Evolutionary conservation across 2,113 vertebrate species (phyloP).

Genomic region (Orientallactaga bullata): DNA sequence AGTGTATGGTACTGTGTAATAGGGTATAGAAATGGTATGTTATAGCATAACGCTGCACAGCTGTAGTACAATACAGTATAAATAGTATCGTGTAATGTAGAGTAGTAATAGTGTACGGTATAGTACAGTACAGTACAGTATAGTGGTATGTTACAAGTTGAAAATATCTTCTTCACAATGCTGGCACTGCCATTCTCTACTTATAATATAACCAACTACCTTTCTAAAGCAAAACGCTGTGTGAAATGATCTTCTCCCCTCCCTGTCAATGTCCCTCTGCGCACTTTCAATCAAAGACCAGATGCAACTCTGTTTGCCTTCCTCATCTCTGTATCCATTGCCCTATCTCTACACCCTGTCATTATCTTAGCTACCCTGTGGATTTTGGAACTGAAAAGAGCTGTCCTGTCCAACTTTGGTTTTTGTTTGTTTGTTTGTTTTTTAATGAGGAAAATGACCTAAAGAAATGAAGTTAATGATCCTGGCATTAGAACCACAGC

Average conservation of each 20-base stretch:
- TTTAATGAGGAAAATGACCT: conserved; percentile 37
- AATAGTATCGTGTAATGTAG: neutral
- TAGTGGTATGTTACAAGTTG: neutral
- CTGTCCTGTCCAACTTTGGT: conserved; percentile 34
- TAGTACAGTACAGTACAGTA: too few relatives aligned
- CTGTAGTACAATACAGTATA: neutral
- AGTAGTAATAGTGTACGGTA: neutral
- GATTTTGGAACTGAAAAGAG: conserved; percentile 9
- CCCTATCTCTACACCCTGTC: neutral
- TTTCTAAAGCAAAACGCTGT: neutral
- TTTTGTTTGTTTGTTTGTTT: neutral
- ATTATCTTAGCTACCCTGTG: neutral
- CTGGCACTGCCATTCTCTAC: neutral
- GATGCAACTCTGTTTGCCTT: conserved; percentile 6
- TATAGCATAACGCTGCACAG: too few relatives aligned
- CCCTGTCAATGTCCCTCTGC: neutral
- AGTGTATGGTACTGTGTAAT: too few relatives aligned
- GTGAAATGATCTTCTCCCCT: neutral
- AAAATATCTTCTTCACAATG: neutral
- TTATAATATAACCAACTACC: neutral
- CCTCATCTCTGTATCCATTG: neutral
- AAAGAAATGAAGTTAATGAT: conserved; percentile 35
- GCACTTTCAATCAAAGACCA: conserved; percentile 20
- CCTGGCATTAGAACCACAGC: neutral
- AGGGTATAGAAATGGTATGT: too few relatives aligned